phyloP scores from a whole-genome alignment of 1,140 invertebrate genomes.

The Rhopalosiphum maidis region DNA sequence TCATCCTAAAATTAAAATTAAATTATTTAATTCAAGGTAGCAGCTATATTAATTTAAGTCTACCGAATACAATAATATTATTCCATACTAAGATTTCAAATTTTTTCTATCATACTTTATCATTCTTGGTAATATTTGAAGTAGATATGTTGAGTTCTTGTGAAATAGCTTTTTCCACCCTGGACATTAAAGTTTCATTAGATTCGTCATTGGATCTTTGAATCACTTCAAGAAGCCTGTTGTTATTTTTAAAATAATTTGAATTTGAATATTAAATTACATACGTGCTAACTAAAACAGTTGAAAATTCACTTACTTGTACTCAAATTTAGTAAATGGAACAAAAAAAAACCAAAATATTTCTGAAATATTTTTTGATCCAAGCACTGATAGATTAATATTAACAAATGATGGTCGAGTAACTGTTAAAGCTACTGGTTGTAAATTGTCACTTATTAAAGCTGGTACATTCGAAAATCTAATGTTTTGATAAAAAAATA shows the following conservation, averaged over 20 bases:
- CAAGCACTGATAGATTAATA: constrained; percentile 64
- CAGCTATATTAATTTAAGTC: not conserved
- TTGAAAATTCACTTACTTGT: constrained; percentile 62
- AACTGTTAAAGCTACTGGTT: constrained; percentile 61
- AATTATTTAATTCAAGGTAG: not conserved
- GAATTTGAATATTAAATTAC: not conserved
- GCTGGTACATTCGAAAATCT: constrained; percentile 61
- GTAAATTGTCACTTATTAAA: constrained; percentile 60
- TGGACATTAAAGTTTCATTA: constrained; percentile 12
- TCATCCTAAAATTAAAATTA: constrained; percentile 22
- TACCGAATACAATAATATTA: not conserved
- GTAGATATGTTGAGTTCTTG: constrained; percentile 48
- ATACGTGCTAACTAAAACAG: not conserved
- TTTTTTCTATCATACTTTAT: constrained; percentile 17
- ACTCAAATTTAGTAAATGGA: constrained; percentile 65
- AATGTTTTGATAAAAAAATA: constrained; percentile 16
- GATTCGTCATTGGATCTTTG: constrained; percentile 27
- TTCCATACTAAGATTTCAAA: not conserved
- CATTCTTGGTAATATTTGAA: constrained; percentile 37
- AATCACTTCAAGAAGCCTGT: constrained; percentile 38
- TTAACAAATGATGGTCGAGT: constrained; percentile 61
- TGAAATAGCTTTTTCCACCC: constrained; percentile 51
- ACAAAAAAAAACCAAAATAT: constrained; percentile 66
- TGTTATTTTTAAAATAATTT: not conserved
- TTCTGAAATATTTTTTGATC: constrained; percentile 63